These are phyloP conservation scores for Pseudomugil gertrudae DNA, from an alignment of 2,797 vertebrate species.

Conservation along the genomic window DNA sequence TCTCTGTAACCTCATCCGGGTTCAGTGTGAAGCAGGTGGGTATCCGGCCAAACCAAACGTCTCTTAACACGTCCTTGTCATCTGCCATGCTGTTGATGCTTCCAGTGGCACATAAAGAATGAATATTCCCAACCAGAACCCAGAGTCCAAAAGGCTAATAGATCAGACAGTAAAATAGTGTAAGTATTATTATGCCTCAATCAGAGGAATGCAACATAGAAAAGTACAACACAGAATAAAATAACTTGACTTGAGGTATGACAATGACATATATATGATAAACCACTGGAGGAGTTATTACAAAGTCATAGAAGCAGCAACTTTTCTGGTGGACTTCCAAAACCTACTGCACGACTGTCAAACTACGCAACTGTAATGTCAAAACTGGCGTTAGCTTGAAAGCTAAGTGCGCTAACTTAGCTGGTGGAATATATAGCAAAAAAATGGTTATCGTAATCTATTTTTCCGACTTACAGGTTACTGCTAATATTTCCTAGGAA, in stretches of 20 bases:
- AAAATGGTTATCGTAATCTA: neutral
- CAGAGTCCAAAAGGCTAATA: neutral
- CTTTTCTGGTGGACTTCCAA: slow-evolving; percentile 1
- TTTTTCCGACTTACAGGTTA: fast-evolving
- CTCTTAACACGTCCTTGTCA: slow-evolving; percentile 98
- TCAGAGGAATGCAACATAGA: neutral
- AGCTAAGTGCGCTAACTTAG: slow-evolving; percentile 62
- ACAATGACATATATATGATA: neutral
- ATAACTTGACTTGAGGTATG: neutral
- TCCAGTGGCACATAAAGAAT: slow-evolving; percentile 86
- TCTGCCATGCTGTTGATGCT: slow-evolving; percentile 92
- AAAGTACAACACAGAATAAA: neutral
- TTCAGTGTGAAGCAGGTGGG: slow-evolving; percentile 94
- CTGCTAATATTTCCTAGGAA: no score
- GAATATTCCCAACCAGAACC: slow-evolving; percentile 9
- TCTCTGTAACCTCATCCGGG: slow-evolving; percentile 94
- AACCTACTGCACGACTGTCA: slow-evolving; percentile 16
- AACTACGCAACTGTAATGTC: slow-evolving; percentile 1
- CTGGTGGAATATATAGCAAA: slow-evolving; percentile 4
- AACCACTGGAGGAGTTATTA: neutral
- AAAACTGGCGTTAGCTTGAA: slow-evolving; percentile 51
- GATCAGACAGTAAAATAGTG: slow-evolving; percentile 22
- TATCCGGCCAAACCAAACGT: slow-evolving; percentile 98
- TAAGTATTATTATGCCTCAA: neutral
- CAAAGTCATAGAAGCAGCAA: neutral